phyloP scores from a whole-genome alignment of 2,797 vertebrate genomes.

The Nothura maculosa region DNA sequence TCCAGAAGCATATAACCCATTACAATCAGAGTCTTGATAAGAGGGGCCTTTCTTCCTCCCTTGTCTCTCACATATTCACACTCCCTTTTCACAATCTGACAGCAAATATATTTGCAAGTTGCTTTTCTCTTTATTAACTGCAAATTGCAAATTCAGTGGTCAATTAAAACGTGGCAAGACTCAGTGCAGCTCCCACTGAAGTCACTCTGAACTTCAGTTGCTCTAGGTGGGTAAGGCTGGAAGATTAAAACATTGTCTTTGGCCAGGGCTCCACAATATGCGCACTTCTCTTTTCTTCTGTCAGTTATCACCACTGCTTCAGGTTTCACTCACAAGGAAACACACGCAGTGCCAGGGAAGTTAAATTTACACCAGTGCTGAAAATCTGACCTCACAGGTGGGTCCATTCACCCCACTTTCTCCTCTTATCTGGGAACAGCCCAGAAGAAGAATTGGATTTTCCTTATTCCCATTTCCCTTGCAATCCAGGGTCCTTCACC shows the following conservation, averaged over 20 bases:
- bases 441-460: neutral
- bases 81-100: neutral
- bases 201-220: neutral
- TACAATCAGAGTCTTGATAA: neutral
- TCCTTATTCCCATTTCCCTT: neutral
- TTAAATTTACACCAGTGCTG: neutral
- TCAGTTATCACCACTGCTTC: neutral
- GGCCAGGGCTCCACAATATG: neutral
- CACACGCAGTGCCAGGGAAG: neutral
- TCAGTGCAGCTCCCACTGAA: neutral
- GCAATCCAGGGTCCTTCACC: neutral
- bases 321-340: neutral
- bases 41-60: neutral
- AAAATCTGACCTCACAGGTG: neutral
- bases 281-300: neutral
- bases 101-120: neutral
- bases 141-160: neutral
- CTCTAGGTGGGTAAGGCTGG: neutral
- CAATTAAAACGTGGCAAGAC: neutral
- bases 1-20: rapidly evolving
- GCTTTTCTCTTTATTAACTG: neutral
- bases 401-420: neutral
- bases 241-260: neutral
- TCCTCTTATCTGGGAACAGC: neutral
- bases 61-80: neutral